Base-by-base conservation (phyloP, 2,888 invertebrate genomes). In the Drosophila prostipennis region DNA sequence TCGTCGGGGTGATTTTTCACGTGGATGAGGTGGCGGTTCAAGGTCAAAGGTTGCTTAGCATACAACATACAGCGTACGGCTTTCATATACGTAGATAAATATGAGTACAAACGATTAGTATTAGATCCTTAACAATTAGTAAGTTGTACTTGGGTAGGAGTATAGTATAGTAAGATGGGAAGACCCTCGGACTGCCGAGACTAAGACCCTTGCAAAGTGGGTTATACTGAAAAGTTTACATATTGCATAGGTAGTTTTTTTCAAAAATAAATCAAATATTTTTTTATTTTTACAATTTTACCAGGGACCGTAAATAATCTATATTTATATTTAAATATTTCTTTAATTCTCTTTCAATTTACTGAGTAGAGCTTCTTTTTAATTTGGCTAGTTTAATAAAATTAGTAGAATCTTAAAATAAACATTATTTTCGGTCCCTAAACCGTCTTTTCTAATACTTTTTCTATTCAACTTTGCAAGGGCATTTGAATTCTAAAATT, bases 61-160 rank as follows among this genome's bases (percentile, higher is more conserved):
- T 32, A 64, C 29, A 48, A 23, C 13, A 40, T 16, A 23, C 14
- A 60, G 19, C 19, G 32, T 37, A 34, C 19, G n/a, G 19, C 29
- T 19, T 53, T 40, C 3, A 42, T 49, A 32, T 19, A 51, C 40
- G 23, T 46, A 39, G 40, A 58, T 69, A 59, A 46, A 36, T 58
- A 58, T 36, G n/a, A 19, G 39, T 52, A 26, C 19, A 37, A 54
- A 37, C 37, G 37, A 34, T 32, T 49, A 42, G 56, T 23, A 37
- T 56, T 23, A 34, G 43, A 42, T 64, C 11, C 67, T 45, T 64
- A 68, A 23, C 14, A 37, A 29, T 42, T 43, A 57, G 52, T 64
- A 56, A 69, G 69, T 68, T 68, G 37, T 68, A 68, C 67, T 43
- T 56, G 49, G 64, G 43, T 56, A 56, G 43, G 54, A 68, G 26